These are phyloP conservation scores for Nebria ingens DNA, from an alignment of 1,140 invertebrate species.

Conservation along the genomic window DNA sequence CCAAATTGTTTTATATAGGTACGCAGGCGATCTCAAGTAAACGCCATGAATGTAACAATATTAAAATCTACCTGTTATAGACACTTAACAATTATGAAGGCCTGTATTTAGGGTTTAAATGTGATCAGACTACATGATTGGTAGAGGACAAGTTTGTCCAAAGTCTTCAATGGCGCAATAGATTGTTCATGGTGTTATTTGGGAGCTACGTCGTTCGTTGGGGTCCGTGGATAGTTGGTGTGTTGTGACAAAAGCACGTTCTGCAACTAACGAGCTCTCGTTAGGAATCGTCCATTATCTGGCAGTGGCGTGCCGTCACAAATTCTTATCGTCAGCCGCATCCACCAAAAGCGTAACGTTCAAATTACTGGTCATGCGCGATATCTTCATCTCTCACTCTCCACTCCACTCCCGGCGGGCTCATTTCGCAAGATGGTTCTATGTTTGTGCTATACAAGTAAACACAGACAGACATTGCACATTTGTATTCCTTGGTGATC, in stretches of 20 bases:
- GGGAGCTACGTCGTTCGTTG: neutral
- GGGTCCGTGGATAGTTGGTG: neutral
- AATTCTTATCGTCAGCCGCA: neutral
- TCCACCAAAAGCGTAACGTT: neutral
- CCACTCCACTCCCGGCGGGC: neutral
- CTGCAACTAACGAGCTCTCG: slow-evolving; percentile 8
- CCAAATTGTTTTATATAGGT: too few relatives aligned
- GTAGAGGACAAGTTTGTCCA: too few relatives aligned
- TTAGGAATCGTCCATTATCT: slow-evolving; percentile 8
- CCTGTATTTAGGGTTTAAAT: too few relatives aligned
- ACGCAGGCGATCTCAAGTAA: too few relatives aligned
- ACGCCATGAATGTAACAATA: too few relatives aligned
- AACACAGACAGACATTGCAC: too few relatives aligned
- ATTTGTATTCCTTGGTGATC: neutral
- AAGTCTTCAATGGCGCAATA: too few relatives aligned
- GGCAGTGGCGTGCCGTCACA: slow-evolving; percentile 2
- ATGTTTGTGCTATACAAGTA: too few relatives aligned
- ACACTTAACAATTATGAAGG: too few relatives aligned
- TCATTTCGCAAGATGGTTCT: too few relatives aligned
- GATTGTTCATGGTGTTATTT: neutral
- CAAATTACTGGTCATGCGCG: slow-evolving; percentile 1
- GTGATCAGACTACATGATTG: too few relatives aligned
- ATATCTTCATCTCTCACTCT: neutral
- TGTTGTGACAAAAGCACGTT: slow-evolving; percentile 9
- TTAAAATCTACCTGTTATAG: too few relatives aligned